Evolutionary conservation across 2,888 invertebrate genomes (phyloP).

Genomic region (Bruchidius siliquastri): DNA sequence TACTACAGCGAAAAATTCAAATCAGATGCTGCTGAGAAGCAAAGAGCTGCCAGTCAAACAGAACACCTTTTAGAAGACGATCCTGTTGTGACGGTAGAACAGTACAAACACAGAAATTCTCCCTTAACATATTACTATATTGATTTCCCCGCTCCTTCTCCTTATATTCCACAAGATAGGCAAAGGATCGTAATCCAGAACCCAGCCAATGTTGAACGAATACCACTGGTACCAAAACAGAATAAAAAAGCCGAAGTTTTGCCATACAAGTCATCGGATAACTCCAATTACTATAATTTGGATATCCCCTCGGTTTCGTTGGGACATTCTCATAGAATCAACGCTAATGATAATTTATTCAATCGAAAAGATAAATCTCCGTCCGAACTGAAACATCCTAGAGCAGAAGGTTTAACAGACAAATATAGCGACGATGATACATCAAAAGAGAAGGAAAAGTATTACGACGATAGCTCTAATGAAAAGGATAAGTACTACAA

Average conservation of each 20-base stretch:
- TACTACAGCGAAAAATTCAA: slow-evolving; percentile 30
- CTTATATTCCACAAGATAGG: not conserved
- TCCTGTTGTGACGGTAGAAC: not conserved
- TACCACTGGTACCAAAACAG: not conserved
- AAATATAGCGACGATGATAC: slow-evolving; percentile 6
- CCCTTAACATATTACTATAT: not conserved
- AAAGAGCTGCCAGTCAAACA: slow-evolving; percentile 9
- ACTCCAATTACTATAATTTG: not conserved
- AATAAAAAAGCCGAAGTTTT: not conserved
- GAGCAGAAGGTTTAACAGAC: not conserved
- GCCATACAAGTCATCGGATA: not conserved
- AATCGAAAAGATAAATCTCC: not conserved
- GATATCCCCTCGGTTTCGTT: not conserved
- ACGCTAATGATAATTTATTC: not conserved
- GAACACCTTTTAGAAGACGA: slow-evolving; percentile 4
- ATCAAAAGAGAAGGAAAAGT: slow-evolving; percentile 5
- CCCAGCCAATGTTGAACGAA: not conserved
- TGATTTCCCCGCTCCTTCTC: not conserved
- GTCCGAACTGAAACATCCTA: not conserved
- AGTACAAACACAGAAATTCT: not conserved
- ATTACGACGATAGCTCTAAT: slow-evolving; percentile 10
- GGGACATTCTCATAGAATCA: not conserved
- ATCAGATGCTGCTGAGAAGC: slow-evolving; percentile 26
- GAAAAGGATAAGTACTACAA: slow-evolving; percentile 7
- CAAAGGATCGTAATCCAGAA: not conserved